Percentiles rank a stretch among this genome's conserved stretches.
Conservation (phyloP, 1,140 invertebrate species). For the Eupristina koningsbergeri region DNA sequence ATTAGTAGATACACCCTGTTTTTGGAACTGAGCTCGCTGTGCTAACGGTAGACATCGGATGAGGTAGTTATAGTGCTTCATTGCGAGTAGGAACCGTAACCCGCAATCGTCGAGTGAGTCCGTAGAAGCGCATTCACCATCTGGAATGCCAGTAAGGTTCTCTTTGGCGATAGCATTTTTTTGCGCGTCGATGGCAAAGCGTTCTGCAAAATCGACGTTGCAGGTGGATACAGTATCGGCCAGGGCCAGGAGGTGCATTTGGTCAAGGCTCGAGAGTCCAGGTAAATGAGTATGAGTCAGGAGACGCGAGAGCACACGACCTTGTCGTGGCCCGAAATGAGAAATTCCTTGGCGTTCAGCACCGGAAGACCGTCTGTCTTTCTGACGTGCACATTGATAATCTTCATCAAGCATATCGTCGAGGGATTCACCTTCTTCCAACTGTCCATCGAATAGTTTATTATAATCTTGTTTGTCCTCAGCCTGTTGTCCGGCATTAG, state of each 20-base stretch:
- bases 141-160: slow-evolving; percentile 77
- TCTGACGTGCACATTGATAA: slow-evolving; percentile 75
- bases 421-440: slow-evolving; percentile 84
- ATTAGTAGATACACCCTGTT: slow-evolving; percentile 91
- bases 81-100: slow-evolving; percentile 93
- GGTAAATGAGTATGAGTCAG: slow-evolving; percentile 97
- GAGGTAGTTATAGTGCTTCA: slow-evolving; percentile 98
- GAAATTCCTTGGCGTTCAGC: slow-evolving; percentile 83
- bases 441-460: slow-evolving; percentile 86
- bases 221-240: slow-evolving; percentile 97
- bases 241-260: slow-evolving; percentile 98
- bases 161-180: slow-evolving; percentile 82
- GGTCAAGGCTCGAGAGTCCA: slow-evolving; percentile 96
- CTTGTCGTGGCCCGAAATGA: slow-evolving; percentile 88
- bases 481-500: slow-evolving; percentile 63
- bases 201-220: slow-evolving; percentile 88
- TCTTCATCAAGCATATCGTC: slow-evolving; percentile 85
- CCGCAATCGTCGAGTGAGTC: slow-evolving; percentile 98
- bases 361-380: slow-evolving; percentile 79
- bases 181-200: slow-evolving; percentile 85
- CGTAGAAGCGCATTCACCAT: slow-evolving; percentile 77
- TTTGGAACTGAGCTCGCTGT: slow-evolving; percentile 89
- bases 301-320: slow-evolving; percentile 86
- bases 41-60: slow-evolving; percentile 88
- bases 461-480: slow-evolving; percentile 83